A percentile compares a stretch with the other conserved stretches of the same genome.
Evolutionary conservation across 2,113 vertebrate genomes (phyloP).

Genomic region (Thamnophis sirtalis): DNA sequence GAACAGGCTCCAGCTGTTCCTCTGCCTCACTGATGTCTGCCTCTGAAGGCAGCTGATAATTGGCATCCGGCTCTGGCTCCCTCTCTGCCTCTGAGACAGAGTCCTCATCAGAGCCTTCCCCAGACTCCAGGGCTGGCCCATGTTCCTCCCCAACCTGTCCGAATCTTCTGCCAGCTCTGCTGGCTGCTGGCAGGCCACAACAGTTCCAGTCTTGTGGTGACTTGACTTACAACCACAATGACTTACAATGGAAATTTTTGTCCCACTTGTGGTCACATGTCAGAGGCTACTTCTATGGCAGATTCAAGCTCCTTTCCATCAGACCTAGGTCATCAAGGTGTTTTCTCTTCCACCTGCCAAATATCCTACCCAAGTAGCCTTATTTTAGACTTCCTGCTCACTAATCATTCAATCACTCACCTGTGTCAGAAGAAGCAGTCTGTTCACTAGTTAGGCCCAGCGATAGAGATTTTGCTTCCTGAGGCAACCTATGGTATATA

Average conservation of each 20-base stretch:
- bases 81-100: too few relatives aligned
- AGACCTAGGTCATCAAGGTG: too few relatives aligned
- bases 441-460: neutral
- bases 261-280: neutral
- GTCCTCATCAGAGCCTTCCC: too few relatives aligned
- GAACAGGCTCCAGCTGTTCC: too few relatives aligned
- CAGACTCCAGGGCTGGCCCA: too few relatives aligned
- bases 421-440: neutral
- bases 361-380: neutral
- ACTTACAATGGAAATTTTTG: neutral
- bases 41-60: too few relatives aligned
- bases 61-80: too few relatives aligned
- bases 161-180: too few relatives aligned
- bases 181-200: too few relatives aligned
- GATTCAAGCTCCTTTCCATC: neutral
- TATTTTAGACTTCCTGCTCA: neutral
- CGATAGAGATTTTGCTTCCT: neutral
- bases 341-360: neutral
- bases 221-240: neutral
- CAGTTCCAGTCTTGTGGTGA: neutral
- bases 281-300: neutral
- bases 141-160: too few relatives aligned
- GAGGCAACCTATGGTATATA: neutral
- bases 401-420: neutral
- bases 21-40: too few relatives aligned